Base-by-base conservation (phyloP, 2,888 invertebrate species). In the Drosophila kuntzei region DNA sequence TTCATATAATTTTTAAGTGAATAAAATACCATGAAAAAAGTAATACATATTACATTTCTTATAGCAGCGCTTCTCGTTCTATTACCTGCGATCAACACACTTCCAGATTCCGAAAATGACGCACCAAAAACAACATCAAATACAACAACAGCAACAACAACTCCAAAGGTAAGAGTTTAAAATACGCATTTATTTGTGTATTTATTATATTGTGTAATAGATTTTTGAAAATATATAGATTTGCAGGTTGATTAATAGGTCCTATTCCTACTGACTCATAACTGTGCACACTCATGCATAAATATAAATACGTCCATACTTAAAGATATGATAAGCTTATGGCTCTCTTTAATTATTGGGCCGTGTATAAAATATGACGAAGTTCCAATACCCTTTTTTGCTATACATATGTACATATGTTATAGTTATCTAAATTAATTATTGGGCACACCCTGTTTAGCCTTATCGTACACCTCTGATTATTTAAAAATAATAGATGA, bases 1-100 rank as follows among this genome's bases (percentile, higher is more conserved):
- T 50, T 37, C n/a, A 11, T 8, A n/a, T 2, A n/a, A 34, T n/a
- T 27, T 16, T 4, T n/a, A 27, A n/a, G 7, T 39, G 36, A 43
- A 22, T 4, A 44, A 25, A 16, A 39, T 37, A 74, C 2, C 32
- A 73, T 73, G 74, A 74, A 57, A 20, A 41, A 2, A 41, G 8
- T 27, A 39, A 12, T 29, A 44, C 1, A 20, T 22, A 18, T 18
- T 9, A 11, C 27, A 36, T 39, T 29, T 53, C 14, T 74, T 18
- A 34, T 44, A 43, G 27, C 46, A 60, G 37, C 43, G 7, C 12
- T 72, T n/a, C n/a, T 57, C 4, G 14, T 39, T 9, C 9, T 58
- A 46, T 54, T 71, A 11, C 27, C 67, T 2, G 12, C 36, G 4
- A 11, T 34, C 12, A 39, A 32, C 20, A 29, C 71, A 36, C 14